Percentiles rank a stretch among this genome's conserved stretches.
Conservation (phyloP, 2,888 invertebrate species). For the Drosophila mettleri region DNA sequence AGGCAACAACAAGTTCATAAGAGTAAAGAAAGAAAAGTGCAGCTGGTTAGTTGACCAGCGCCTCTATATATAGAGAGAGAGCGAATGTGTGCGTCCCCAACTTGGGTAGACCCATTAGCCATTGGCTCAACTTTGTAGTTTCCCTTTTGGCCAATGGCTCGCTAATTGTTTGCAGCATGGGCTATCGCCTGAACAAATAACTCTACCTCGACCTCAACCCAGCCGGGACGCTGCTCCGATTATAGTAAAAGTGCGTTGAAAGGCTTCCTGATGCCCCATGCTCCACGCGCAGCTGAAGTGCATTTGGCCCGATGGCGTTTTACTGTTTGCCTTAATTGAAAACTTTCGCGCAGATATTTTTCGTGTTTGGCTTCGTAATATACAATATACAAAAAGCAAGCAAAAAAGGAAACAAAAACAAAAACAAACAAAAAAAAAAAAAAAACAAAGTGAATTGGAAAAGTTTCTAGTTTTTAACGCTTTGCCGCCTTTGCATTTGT, state of each 20-base stretch:
- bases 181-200: slow-evolving; percentile 60
- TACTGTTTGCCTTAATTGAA: slow-evolving; percentile 76
- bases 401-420: too few relatives aligned
- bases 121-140: slow-evolving; percentile 24
- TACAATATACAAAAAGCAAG: slow-evolving; percentile 40
- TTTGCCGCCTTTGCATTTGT: slow-evolving; percentile 73
- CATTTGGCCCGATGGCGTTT: slow-evolving; percentile 59
- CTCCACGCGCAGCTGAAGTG: slow-evolving; percentile 29
- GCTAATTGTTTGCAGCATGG: slow-evolving; percentile 70
- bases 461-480: slow-evolving; percentile 77
- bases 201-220: slow-evolving; percentile 45
- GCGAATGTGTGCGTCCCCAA: slow-evolving; percentile 12
- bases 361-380: slow-evolving; percentile 56
- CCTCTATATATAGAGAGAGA: neutral
- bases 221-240: slow-evolving; percentile 12
- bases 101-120: slow-evolving; percentile 37
- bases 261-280: slow-evolving; percentile 38
- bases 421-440: slow-evolving; percentile 15
- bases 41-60: slow-evolving; percentile 5
- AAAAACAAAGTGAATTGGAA: slow-evolving; percentile 64
- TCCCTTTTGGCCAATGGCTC: slow-evolving; percentile 56
- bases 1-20: slow-evolving; percentile 57
- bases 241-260: slow-evolving; percentile 52
- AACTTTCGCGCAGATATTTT: slow-evolving; percentile 72
- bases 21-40: slow-evolving; percentile 38